Evolutionary conservation across 2,888 invertebrate species (phyloP).

Genomic region (Phlogophora meticulosa): DNA sequence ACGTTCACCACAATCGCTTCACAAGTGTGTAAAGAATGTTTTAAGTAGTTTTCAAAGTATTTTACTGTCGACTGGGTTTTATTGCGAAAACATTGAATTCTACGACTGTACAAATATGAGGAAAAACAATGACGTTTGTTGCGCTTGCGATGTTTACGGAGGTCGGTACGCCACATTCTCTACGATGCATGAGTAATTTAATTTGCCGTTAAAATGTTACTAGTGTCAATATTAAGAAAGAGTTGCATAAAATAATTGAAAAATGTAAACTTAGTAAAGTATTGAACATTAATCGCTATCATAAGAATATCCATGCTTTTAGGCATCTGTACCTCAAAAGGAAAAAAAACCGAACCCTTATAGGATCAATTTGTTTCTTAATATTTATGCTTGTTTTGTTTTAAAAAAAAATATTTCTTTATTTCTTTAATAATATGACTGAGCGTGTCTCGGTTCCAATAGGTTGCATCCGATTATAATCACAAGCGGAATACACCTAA

Average conservation of each 20-base stretch:
- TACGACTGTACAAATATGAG: constrained; percentile 24
- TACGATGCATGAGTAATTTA: constrained; percentile 24
- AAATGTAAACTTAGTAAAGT: too few species aligned
- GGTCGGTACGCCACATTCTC: constrained; percentile 43
- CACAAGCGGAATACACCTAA: too few species aligned
- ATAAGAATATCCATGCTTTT: too few species aligned
- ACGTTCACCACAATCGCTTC: constrained; percentile 16
- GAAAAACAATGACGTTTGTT: constrained; percentile 40
- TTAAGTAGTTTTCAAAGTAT: constrained; percentile 40
- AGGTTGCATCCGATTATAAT: too few species aligned
- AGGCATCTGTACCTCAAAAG: too few species aligned
- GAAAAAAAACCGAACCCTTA: too few species aligned
- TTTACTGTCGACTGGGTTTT: constrained; percentile 28
- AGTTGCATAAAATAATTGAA: not conserved
- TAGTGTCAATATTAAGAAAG: constrained; percentile 18
- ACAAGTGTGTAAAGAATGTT: constrained; percentile 38
- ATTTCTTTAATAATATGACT: too few species aligned
- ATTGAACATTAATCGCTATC: too few species aligned
- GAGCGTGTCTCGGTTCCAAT: too few species aligned
- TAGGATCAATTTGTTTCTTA: too few species aligned
- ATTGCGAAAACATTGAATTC: constrained; percentile 38
- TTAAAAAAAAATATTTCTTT: too few species aligned
- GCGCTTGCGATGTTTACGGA: constrained; percentile 29
- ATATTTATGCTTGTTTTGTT: too few species aligned
- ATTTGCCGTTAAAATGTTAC: constrained; percentile 29